Base-by-base conservation (phyloP, 2,888 invertebrate species). In the Argynnis bischoffii region DNA sequence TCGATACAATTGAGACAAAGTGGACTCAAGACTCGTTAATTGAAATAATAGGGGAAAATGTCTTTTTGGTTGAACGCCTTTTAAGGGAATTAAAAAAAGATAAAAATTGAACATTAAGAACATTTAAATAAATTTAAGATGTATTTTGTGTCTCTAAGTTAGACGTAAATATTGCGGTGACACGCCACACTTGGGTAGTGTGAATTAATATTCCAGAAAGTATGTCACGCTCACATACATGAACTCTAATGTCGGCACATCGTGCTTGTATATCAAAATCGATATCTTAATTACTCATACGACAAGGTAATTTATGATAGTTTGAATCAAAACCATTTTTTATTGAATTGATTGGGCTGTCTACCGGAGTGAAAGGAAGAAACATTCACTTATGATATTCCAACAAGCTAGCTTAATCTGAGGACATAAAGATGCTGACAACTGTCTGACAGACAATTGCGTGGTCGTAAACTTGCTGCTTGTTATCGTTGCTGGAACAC, bases 381-480 rank as follows among this genome's bases (percentile, higher is more conserved):
- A 46, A 8, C 15, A 8, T 50, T 6, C 31, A 15, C 13, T 18
- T 53, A 46, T 18, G 13, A 57, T 14, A 69, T 76, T 72, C 75
- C 75, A 74, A 79, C 78, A 81, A 80, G 79, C 78, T 73, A 72
- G 75, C 61, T 66, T 66, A 67, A 70, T 65, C 67, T 68, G 64
- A 67, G 64, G 63, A 63, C 71, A 68, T 78, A 78, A 78, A 79
- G 50, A 56, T 15, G 53, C 48, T 55, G 61, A 50, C n/a, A 61
- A 51, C 51, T 71, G 75, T 75, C 75, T 77, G 78, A 74, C 76
- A 74, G 78, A 80, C 79, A 80, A 79, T 84, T 81, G 80, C 75
- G 76, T 70, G 78, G 74, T 86, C 86, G 81, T 90, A 89, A 88
- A 83, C 77, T 79, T 74, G 67, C 72, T 72, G 77, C 84, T 83